phyloP scores from a whole-genome alignment of 2,113 vertebrate genomes.

The Chloroceryle aenea region DNA sequence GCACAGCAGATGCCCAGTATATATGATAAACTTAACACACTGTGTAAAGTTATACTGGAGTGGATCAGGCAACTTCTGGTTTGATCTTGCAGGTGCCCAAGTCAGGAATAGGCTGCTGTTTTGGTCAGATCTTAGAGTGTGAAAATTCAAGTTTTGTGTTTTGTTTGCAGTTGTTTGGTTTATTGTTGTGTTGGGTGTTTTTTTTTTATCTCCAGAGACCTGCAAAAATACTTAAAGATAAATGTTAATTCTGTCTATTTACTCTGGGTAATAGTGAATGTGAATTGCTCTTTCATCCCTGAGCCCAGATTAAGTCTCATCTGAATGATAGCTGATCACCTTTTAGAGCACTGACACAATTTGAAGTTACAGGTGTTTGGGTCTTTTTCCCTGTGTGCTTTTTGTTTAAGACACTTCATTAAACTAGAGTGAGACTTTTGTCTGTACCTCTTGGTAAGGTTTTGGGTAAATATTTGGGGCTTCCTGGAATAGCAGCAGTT shows the following conservation, averaged over 20 bases:
- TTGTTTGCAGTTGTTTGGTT: not conserved
- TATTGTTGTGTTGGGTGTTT: not conserved
- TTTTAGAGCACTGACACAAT: not conserved
- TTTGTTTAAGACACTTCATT: not conserved
- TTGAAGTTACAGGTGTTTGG: not conserved
- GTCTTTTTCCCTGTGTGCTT: not conserved
- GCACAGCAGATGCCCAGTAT: not conserved
- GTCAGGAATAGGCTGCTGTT: not conserved
- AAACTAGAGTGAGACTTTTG: not conserved
- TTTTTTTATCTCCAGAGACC: too few relatives aligned
- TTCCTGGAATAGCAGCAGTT: not conserved
- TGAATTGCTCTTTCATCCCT: not conserved
- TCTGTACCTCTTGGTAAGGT: not conserved
- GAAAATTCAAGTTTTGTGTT: not conserved
- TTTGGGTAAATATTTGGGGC: not conserved
- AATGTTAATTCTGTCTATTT: not conserved
- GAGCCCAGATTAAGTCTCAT: not conserved
- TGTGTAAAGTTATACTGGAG: not conserved
- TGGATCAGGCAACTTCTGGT: not conserved
- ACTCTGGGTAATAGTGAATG: not conserved
- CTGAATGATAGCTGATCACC: not conserved
- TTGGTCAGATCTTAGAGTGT: not conserved
- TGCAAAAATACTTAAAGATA: not conserved
- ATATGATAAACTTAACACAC: fast-evolving
- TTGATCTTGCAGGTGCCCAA: not conserved